These are phyloP conservation scores for Pachypeltis micranthus DNA, from an alignment of 1,140 invertebrate genomes.

Conservation along the genomic window DNA sequence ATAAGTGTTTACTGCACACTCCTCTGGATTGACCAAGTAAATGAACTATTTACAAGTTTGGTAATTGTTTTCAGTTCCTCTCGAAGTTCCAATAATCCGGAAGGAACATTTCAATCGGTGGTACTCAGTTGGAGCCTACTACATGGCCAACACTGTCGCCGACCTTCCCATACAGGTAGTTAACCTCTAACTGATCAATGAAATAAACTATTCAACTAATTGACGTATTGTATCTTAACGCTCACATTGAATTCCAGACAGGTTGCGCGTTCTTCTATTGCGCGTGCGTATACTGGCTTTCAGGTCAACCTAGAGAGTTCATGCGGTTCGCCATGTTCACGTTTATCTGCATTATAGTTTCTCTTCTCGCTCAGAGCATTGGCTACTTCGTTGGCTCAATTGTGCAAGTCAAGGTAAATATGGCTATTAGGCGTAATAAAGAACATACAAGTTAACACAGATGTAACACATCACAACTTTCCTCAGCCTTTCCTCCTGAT, in stretches of 20 bases:
- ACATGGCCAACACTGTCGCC: constrained; percentile 53
- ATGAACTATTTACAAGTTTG: no score
- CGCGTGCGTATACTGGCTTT: constrained; percentile 89
- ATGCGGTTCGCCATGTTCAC: constrained; percentile 78
- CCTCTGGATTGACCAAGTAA: no score
- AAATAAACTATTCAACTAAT: no score
- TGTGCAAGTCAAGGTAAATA: constrained; percentile 64
- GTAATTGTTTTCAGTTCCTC: constrained; percentile 69
- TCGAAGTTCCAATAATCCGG: constrained; percentile 66
- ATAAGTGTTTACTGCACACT: no score
- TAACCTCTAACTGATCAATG: background rate
- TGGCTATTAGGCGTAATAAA: background rate
- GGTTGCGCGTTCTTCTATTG: constrained; percentile 76
- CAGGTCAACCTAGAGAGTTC: constrained; percentile 78
- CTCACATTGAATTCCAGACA: constrained; percentile 11
- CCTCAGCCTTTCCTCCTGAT: constrained; percentile 5
- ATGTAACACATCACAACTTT: no score
- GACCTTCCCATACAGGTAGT: constrained; percentile 55
- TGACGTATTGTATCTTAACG: background rate
- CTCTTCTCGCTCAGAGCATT: constrained; percentile 81
- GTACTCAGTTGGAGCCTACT: constrained; percentile 86
- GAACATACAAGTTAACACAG: background rate
- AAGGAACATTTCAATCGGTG: constrained; percentile 92
- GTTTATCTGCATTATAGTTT: constrained; percentile 73
- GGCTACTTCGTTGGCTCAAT: constrained; percentile 86